phyloP scores from a whole-genome alignment of 2,797 vertebrate species.

The Dryobates pubescens region DNA sequence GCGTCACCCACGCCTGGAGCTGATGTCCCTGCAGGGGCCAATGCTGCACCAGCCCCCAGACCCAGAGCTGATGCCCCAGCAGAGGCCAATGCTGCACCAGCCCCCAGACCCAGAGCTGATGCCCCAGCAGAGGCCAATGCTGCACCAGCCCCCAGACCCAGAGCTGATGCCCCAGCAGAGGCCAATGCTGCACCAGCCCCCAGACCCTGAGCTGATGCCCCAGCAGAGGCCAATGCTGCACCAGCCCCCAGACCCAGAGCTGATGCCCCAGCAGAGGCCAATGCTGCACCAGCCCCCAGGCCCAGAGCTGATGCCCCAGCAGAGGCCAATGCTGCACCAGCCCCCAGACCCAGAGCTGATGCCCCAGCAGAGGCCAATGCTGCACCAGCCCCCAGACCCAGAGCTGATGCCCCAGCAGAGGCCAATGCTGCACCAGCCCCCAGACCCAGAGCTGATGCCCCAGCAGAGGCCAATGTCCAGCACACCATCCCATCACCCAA shows the following conservation, averaged over 20 bases:
- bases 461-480: too few species aligned
- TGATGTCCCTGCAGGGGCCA: too few species aligned
- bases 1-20: constrained; percentile 46
- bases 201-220: too few species aligned
- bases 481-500: neutral
- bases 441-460: neutral
- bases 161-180: too few species aligned
- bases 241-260: neutral
- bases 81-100: too few species aligned
- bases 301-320: constrained; percentile 49
- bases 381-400: neutral
- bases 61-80: too few species aligned
- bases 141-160: too few species aligned
- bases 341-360: neutral
- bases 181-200: too few species aligned
- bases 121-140: too few species aligned
- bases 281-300: neutral
- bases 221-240: neutral
- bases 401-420: constrained; percentile 17
- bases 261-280: neutral
- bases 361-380: constrained; percentile 54
- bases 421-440: neutral
- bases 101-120: too few species aligned
- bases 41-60: too few species aligned
- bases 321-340: neutral